Evolutionary conservation across 2,888 invertebrate genomes (phyloP).

Genomic region (Cheilosia soror): DNA sequence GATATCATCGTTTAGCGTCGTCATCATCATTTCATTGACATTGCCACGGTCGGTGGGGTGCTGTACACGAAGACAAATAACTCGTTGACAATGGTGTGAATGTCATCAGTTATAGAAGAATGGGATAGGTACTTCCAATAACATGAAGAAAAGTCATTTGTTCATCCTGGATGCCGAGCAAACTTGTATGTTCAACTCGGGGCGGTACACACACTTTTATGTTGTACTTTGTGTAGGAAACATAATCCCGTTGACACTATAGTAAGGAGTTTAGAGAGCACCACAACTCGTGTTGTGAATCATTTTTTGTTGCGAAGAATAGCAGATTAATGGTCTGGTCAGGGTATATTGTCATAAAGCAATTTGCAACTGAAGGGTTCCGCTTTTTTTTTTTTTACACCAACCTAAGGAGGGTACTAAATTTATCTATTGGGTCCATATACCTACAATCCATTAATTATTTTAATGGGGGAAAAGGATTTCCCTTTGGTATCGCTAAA

Average conservation of each 20-base stretch:
- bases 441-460: conserved; percentile 14
- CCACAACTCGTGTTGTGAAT: not conserved
- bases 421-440: conserved; percentile 29
- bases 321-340: not conserved
- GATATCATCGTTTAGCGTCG: conserved; percentile 41
- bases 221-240: not conserved
- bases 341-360: conserved; percentile 36
- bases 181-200: conserved; percentile 2
- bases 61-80: conserved; percentile 42
- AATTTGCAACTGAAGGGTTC: conserved; percentile 32
- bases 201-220: not conserved
- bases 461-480: conserved; percentile 27
- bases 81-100: conserved; percentile 27
- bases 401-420: conserved; percentile 35
- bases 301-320: not conserved
- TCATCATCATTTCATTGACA: conserved; percentile 45
- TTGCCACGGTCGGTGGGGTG: not conserved
- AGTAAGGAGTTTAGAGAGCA: not conserved
- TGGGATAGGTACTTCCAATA: conserved; percentile 46
- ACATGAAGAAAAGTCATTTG: conserved; percentile 46
- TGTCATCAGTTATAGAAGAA: conserved; percentile 28
- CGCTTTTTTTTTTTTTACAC: conserved; percentile 1
- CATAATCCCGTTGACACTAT: conserved; percentile 17
- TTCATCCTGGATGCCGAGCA: conserved; percentile 28
- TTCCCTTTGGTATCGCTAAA: not conserved